Conservation (phyloP, 2,113 vertebrate species). For the human region GRCh38 chr12:23422501-23423000, state of each 20-base stretch:
- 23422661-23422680: not conserved
- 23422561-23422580: not conserved
- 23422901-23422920: not conserved
- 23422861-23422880: not conserved
- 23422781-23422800: not conserved
- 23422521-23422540: not conserved
- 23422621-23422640: not conserved
- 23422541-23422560: not conserved
- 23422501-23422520: not conserved
- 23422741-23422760: not conserved
- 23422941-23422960: not conserved
- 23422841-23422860: not conserved
- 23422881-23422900: not conserved
- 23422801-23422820: not conserved
- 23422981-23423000: not conserved
- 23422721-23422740: not conserved
- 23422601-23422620: not conserved
- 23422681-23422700: constrained; percentile 11
- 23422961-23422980: not conserved
- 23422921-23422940: not conserved
- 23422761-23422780: constrained; percentile 26
- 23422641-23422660: not conserved
- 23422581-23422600: not conserved
- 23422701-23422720: not conserved
- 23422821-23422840: not conserved